phyloP scores from a whole-genome alignment of 1,140 invertebrate species.

The Aphaenogaster rudis region DNA sequence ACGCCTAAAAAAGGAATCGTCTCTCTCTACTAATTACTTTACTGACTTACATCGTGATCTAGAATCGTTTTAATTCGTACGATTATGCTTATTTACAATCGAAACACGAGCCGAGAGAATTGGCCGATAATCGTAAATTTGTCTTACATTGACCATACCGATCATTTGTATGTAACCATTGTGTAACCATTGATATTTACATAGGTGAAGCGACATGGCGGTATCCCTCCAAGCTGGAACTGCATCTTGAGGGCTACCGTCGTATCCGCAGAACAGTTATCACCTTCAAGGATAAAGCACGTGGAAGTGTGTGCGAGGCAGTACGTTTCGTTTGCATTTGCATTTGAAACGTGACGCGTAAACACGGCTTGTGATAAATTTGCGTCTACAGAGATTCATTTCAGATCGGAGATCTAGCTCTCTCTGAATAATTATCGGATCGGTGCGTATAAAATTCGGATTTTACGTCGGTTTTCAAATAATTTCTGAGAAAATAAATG shows the following conservation, averaged over 20 bases:
- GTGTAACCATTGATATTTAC: slow-evolving; percentile 54
- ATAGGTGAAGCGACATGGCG: slow-evolving; percentile 13
- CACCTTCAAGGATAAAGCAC: slow-evolving; percentile 17
- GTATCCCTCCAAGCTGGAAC: not conserved
- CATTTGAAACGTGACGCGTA: slow-evolving; percentile 13
- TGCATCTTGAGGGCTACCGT: not conserved
- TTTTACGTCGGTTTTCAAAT: not conserved
- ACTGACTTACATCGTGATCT: slow-evolving; percentile 69
- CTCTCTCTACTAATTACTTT: slow-evolving; percentile 70
- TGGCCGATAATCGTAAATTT: slow-evolving; percentile 46
- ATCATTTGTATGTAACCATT: slow-evolving; percentile 36
- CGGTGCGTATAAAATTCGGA: not conserved
- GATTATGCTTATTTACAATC: slow-evolving; percentile 71
- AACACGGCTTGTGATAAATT: not conserved
- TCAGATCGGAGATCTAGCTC: not conserved
- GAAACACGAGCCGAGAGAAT: slow-evolving; percentile 55
- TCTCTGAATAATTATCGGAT: not conserved
- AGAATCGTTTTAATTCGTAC: slow-evolving; percentile 70
- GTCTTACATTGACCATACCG: slow-evolving; percentile 17
- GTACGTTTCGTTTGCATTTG: slow-evolving; percentile 16
- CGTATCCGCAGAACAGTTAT: not conserved
- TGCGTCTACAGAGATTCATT: not conserved
- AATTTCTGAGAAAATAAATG: not conserved
- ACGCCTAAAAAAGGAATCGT: slow-evolving; percentile 60
- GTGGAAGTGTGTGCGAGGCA: slow-evolving; percentile 19